Conservation (phyloP, 2,113 vertebrate species). For the Halcyon senegalensis region DNA sequence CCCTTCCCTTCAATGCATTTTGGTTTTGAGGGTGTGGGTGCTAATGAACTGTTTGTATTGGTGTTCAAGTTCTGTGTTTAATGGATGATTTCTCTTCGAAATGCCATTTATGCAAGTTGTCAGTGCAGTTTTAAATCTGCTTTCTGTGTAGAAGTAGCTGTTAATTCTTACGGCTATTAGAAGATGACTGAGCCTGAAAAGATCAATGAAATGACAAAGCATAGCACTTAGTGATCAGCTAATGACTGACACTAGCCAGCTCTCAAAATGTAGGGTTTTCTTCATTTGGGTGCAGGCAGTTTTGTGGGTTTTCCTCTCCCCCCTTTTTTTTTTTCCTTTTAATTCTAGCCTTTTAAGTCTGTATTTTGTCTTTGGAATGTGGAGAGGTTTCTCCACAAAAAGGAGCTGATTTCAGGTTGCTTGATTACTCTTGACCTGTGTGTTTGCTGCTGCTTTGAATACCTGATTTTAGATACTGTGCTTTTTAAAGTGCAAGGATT, state of each 20-base stretch:
- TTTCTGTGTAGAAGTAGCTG: background rate
- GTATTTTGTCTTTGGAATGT: background rate
- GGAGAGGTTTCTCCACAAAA: background rate
- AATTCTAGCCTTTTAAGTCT: background rate
- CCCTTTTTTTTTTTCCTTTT: background rate
- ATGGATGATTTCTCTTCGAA: background rate
- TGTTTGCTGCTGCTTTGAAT: background rate
- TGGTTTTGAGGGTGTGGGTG: background rate
- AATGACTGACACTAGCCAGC: background rate
- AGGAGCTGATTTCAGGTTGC: background rate
- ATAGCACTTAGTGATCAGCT: background rate
- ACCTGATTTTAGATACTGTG: background rate
- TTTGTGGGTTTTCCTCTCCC: no score
- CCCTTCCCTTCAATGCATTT: accelerated
- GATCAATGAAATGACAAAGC: conserved; percentile 16
- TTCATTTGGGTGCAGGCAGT: background rate
- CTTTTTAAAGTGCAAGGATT: background rate
- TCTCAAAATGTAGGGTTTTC: background rate
- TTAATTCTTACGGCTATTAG: conserved; percentile 23
- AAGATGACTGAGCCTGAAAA: background rate
- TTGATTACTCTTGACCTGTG: background rate
- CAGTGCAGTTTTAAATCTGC: background rate
- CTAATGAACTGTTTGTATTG: no score
- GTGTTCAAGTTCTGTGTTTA: background rate
- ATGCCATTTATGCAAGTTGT: background rate